Evolutionary conservation across 2,888 invertebrate species (phyloP), one percentile per base, ranked within the genome.

Genomic region (Cryptocephalus moraei): DNA sequence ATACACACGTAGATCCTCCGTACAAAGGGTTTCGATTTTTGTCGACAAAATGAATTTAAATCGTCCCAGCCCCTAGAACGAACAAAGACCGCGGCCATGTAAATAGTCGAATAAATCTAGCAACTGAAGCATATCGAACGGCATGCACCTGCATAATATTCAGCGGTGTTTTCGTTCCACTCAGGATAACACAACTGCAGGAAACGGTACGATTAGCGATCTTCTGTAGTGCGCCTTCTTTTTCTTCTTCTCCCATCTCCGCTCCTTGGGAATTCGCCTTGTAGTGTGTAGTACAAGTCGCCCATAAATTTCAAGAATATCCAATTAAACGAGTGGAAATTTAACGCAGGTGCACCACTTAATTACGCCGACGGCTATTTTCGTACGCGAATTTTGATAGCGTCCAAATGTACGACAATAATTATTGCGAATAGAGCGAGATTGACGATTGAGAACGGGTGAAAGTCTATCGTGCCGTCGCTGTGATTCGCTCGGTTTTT

Each of bases 101-200:
- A 22, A 22, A 41, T 41, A 40, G 40, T 40, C 43, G 52, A 61
- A 57, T 58, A 55, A 56, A 56, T 52, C 59, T 50, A 50, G 44
- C 51, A 57, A 58, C 54, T 59, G 59, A 58, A 60, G 59, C 63
- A 57, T 62, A 57, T 49, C 56, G 56, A 38, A 59, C 53, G 58
- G 58, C 61, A 60, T 62, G 61, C 61, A 60, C 47, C 49, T 46
- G 49, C 44, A 47, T 54, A 56, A 52, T 49, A 52, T 56, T 48
- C 47, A 45, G 46, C 50, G 41, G 46, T 47, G 45, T 46, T 47
- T 51, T 43, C 50, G 56, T 55, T 56, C 58, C 56, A 54, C 51
- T 32, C 48, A 55, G 51, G 54, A 46, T 52, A 54, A 44, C 22
- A 22, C 52, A 53, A 53, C 49, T 46, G 53, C 58, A 60, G 60